Evolutionary conservation across 2,113 vertebrate genomes (phyloP).

Genomic region (Hippocampus guttulatus): DNA sequence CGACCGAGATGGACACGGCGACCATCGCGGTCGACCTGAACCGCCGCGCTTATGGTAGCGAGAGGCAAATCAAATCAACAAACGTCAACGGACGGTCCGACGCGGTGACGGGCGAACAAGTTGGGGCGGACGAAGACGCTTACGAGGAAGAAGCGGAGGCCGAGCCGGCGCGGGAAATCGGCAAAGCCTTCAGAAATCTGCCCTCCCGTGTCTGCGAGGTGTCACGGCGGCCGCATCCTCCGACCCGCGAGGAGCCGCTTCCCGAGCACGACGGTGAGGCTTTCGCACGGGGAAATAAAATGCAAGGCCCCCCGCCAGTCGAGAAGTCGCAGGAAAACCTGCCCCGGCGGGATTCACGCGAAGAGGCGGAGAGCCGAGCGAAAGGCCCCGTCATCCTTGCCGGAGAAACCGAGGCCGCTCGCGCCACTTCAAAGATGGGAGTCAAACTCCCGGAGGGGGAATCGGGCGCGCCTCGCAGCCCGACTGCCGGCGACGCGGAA

Average conservation of each 20-base stretch:
- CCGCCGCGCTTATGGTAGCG: neutral
- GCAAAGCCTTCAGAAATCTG: slow-evolving; percentile 21
- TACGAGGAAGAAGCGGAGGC: slow-evolving; percentile 12
- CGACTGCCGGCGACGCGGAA: too few species aligned
- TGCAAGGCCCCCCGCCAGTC: slow-evolving; percentile 50
- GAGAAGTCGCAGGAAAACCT: slow-evolving; percentile 30
- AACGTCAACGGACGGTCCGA: neutral
- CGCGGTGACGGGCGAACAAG: neutral
- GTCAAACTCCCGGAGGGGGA: neutral
- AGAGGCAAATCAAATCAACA: slow-evolving; percentile 18
- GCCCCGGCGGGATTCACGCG: slow-evolving; percentile 39
- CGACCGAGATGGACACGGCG: neutral
- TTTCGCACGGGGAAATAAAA: slow-evolving; percentile 36
- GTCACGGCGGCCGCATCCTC: slow-evolving; percentile 20
- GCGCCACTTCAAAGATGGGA: neutral
- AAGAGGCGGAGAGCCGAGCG: slow-evolving; percentile 43
- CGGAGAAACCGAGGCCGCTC: neutral
- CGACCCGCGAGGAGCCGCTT: slow-evolving; percentile 44
- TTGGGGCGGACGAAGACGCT: neutral
- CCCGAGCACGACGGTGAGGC: slow-evolving; percentile 54
- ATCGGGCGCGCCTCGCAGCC: too few species aligned
- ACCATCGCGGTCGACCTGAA: slow-evolving; percentile 5
- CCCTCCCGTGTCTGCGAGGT: slow-evolving; percentile 19
- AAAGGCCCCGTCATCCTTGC: neutral
- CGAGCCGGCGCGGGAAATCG: slow-evolving; percentile 42